These are phyloP conservation scores for Linepithema humile DNA, from an alignment of 1,140 invertebrate genomes.

Conservation along the genomic window DNA sequence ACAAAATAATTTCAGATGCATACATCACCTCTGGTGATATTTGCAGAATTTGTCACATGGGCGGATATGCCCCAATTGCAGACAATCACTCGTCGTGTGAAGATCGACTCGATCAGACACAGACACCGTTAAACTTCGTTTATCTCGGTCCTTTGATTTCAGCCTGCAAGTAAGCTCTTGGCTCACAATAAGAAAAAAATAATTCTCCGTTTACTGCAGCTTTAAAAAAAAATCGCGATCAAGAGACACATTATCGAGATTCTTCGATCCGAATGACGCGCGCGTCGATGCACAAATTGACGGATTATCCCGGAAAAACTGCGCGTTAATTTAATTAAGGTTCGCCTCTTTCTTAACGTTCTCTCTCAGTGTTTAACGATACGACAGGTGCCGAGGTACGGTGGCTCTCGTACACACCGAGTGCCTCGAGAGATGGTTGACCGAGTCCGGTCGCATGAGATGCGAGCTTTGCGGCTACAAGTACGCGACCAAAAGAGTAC, in stretches of 20 bases:
- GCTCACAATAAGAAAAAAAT: neutral
- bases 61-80: constrained; percentile 63
- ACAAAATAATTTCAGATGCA: constrained; percentile 45
- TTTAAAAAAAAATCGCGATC: neutral
- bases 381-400: constrained; percentile 86
- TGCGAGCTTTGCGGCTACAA: constrained; percentile 87
- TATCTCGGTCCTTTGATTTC: constrained; percentile 78
- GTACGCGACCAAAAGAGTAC: constrained; percentile 85
- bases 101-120: constrained; percentile 56
- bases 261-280: neutral
- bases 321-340: neutral
- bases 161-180: constrained; percentile 78
- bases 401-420: constrained; percentile 88
- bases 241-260: neutral
- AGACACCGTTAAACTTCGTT: constrained; percentile 68
- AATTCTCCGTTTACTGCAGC: no score
- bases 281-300: neutral
- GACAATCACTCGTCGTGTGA: constrained; percentile 60
- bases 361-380: neutral
- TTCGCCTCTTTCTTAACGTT: neutral
- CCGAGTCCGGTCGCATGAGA: constrained; percentile 86
- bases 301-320: neutral
- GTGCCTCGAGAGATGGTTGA: constrained; percentile 89
- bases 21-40: constrained; percentile 73
- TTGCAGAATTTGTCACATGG: constrained; percentile 83